These are phyloP conservation scores for Venustaconcha ellipsiformis DNA, from an alignment of 1,140 invertebrate species.

Conservation along the genomic window DNA sequence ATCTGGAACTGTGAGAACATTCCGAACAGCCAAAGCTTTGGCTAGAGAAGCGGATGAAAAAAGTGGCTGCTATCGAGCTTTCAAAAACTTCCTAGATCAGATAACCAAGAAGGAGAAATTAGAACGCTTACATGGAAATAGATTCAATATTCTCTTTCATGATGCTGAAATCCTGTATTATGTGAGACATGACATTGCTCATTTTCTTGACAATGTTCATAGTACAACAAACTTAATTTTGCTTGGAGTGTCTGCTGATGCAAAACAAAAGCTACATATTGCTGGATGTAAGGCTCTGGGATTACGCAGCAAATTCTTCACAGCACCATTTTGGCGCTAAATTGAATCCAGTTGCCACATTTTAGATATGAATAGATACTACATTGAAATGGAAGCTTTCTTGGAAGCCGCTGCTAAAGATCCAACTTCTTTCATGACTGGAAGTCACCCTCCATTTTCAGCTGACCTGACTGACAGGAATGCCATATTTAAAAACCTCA, in stretches of 20 bases:
- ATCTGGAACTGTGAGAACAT: constrained; percentile 1
- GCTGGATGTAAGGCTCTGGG: not conserved
- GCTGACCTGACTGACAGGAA: not conserved
- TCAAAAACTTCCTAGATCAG: not conserved
- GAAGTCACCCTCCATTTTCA: not conserved
- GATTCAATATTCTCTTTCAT: not conserved
- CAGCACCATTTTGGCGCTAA: too few species aligned
- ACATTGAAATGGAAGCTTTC: not conserved
- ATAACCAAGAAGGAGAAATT: not conserved
- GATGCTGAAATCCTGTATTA: not conserved
- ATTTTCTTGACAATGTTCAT: not conserved
- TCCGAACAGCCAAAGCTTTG: constrained; percentile 1
- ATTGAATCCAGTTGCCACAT: not conserved
- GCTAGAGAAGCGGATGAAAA: constrained; percentile 11
- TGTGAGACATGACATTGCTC: not conserved
- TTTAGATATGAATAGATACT: not conserved
- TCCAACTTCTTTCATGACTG: not conserved
- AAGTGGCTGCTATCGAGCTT: constrained; percentile 2
- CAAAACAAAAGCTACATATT: not conserved
- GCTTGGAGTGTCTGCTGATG: not conserved
- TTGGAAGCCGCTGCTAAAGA: not conserved
- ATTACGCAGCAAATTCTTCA: too few species aligned
- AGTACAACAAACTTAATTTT: not conserved
- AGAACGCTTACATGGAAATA: not conserved
- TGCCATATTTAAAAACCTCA: not conserved